Conservation (phyloP, 2,797 vertebrate species). For the Enteromius mattozi region DNA sequence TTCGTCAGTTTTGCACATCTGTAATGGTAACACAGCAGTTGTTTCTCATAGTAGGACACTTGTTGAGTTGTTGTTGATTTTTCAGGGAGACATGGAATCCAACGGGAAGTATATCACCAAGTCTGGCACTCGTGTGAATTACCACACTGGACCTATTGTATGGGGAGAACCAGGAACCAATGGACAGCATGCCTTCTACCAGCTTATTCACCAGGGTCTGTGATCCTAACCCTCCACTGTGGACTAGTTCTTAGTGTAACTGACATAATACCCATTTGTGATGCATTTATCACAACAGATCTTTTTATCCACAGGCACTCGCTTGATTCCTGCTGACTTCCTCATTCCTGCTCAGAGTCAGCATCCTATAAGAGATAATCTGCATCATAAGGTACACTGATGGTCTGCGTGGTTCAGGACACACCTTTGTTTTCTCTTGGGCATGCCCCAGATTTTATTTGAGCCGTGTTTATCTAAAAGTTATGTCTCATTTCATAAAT, state of each 20-base stretch:
- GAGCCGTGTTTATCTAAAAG: background rate
- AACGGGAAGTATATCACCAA: conserved; percentile 97
- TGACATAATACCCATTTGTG: background rate
- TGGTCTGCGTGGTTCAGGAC: background rate
- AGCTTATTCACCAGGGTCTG: conserved; percentile 97
- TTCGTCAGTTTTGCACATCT: no score
- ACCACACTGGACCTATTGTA: conserved; percentile 93
- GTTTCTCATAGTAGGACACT: background rate
- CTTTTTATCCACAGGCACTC: conserved; percentile 83
- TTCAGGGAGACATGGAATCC: conserved; percentile 97
- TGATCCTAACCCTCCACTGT: background rate
- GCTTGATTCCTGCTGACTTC: conserved; percentile 95
- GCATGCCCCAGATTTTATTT: background rate
- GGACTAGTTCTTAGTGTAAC: background rate
- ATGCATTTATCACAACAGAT: background rate
- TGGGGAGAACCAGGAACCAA: conserved; percentile 99
- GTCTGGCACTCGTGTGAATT: conserved; percentile 86
- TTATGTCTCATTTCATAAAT: background rate
- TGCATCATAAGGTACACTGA: conserved; percentile 91
- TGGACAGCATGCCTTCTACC: conserved; percentile 97
- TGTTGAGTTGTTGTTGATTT: background rate
- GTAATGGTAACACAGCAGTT: no score
- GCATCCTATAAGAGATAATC: conserved; percentile 89
- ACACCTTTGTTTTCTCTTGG: background rate
- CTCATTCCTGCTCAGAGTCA: conserved; percentile 93